These are phyloP conservation scores for Noctua pronuba DNA, from an alignment of 2,888 invertebrate species.

Conservation along the genomic window DNA sequence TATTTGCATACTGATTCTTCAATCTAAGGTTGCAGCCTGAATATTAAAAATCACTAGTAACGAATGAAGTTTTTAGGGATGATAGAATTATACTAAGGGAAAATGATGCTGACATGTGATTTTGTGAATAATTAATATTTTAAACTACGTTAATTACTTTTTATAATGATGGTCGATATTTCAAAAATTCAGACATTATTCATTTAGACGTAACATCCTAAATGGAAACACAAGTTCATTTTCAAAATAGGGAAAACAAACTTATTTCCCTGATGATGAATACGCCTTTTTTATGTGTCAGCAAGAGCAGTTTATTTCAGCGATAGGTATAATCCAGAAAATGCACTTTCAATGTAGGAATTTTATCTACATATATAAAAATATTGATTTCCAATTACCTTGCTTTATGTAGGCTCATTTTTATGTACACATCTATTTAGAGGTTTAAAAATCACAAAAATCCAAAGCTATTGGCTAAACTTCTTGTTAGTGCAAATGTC, in stretches of 20 bases:
- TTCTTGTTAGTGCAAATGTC: slow-evolving; percentile 26
- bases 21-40: background rate
- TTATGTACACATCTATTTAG: background rate
- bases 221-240: background rate
- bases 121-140: background rate
- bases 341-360: background rate
- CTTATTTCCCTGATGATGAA: slow-evolving; percentile 16
- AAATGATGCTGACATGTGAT: background rate
- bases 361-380: background rate
- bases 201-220: background rate
- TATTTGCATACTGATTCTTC: background rate
- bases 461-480: background rate
- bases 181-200: background rate
- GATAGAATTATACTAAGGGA: background rate
- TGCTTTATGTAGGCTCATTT: slow-evolving; percentile 84
- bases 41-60: too few relatives aligned
- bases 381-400: slow-evolving; percentile 72
- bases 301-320: background rate
- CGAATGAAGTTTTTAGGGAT: background rate
- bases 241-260: background rate
- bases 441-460: slow-evolving; percentile 15
- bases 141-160: background rate
- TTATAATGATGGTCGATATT: background rate
- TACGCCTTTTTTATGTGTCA: slow-evolving; percentile 62
- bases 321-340: background rate